phyloP scores from a whole-genome alignment of 2,797 vertebrate genomes.

The Microctenopoma steveboyesi region DNA sequence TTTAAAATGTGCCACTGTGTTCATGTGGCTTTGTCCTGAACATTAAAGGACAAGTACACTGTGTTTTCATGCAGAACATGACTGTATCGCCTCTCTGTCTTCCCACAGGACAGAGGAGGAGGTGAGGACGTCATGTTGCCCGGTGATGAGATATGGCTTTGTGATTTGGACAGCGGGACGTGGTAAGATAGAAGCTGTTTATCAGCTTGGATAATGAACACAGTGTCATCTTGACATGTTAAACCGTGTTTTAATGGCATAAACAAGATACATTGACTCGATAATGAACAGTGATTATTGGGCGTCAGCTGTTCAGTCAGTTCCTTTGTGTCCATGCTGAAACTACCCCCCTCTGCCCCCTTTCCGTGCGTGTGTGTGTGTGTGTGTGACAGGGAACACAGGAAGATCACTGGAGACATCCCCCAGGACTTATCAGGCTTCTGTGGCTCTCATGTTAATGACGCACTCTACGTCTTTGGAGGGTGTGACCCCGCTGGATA shows the following conservation, averaged over 20 bases:
- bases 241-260: neutral
- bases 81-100: constrained; percentile 12
- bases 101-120: constrained; percentile 82
- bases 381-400: constrained; percentile 83
- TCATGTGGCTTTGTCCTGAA: no score
- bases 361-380: neutral
- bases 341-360: no score
- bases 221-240: constrained; percentile 34
- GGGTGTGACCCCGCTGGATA: constrained; percentile 89
- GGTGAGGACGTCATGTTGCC: constrained; percentile 90
- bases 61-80: no score
- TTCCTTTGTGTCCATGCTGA: no score
- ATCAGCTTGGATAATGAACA: constrained; percentile 17
- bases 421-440: constrained; percentile 88
- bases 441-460: constrained; percentile 87
- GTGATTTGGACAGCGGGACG: constrained; percentile 89
- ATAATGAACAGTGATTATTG: neutral
- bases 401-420: constrained; percentile 87
- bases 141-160: constrained; percentile 94
- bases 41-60: no score
- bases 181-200: constrained; percentile 82
- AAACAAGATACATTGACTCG: neutral
- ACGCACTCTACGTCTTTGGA: constrained; percentile 91
- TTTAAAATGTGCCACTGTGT: no score
- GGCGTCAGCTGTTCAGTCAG: no score